Conservation (phyloP, 1,140 invertebrate genomes). For the Solen grandis region DNA sequence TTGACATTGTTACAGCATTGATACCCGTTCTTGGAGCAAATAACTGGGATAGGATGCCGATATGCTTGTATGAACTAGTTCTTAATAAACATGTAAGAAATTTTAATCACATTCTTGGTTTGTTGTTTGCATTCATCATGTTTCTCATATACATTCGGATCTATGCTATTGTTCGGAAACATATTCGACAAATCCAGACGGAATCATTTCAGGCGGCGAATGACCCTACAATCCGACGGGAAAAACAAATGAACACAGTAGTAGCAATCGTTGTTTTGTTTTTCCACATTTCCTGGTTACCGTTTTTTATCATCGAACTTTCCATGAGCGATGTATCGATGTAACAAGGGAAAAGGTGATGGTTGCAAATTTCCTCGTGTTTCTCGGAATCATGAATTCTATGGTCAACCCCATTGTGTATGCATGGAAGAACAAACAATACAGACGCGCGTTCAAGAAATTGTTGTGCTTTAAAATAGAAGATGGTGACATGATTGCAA, state of each 20-base stretch:
- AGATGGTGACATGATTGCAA: no score
- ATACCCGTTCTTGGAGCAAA: conserved; percentile 49
- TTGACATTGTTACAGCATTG: conserved; percentile 27
- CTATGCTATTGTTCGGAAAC: conserved; percentile 52
- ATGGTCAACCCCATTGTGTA: conserved; percentile 63
- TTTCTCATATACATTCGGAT: conserved; percentile 54
- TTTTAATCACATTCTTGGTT: conserved; percentile 22
- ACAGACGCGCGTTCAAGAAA: conserved; percentile 57
- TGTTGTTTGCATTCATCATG: conserved; percentile 54
- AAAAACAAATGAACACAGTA: conserved; percentile 46
- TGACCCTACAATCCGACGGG: neutral
- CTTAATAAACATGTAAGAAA: conserved; percentile 39
- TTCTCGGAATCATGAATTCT: conserved; percentile 62
- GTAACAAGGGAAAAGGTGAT: conserved; percentile 30
- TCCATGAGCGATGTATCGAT: conserved; percentile 34
- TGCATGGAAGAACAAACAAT: conserved; percentile 62
- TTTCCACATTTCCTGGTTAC: conserved; percentile 62
- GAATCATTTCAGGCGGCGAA: neutral
- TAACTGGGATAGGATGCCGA: conserved; percentile 29
- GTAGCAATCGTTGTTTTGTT: conserved; percentile 56
- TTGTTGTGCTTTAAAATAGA: conserved; percentile 38
- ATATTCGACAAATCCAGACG: conserved; percentile 50
- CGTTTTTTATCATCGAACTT: conserved; percentile 58
- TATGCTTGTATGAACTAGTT: conserved; percentile 61
- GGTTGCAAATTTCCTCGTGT: conserved; percentile 58